Conservation (phyloP, 2,888 invertebrate genomes). For the Conops quadrifasciatus region DNA sequence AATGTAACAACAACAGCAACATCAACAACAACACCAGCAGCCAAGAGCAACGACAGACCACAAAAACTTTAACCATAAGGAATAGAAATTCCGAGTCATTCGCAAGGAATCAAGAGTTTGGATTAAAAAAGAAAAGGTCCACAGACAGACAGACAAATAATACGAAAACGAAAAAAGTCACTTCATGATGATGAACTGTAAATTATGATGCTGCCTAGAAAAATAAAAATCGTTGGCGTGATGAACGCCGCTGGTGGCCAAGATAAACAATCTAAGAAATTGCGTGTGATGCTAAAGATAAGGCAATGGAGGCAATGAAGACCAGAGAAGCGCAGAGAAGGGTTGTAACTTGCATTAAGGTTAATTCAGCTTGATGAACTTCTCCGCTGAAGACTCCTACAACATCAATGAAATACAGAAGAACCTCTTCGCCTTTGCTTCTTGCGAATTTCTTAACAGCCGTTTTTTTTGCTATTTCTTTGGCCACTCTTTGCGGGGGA, state of each 20-base stretch:
- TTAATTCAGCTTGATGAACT: background rate
- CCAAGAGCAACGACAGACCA: slow-evolving; percentile 7
- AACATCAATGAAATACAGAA: too few relatives aligned
- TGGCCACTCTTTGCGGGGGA: background rate
- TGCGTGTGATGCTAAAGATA: background rate
- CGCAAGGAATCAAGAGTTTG: background rate
- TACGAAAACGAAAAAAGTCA: background rate
- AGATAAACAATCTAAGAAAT: background rate
- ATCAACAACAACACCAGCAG: background rate
- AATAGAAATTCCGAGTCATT: background rate
- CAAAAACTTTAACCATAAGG: background rate
- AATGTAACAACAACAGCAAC: background rate
- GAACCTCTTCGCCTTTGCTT: too few relatives aligned
- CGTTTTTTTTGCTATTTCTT: background rate
- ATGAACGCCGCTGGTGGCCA: slow-evolving; percentile 31
- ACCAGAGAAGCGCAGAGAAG: slow-evolving; percentile 32
- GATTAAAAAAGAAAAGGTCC: too few relatives aligned
- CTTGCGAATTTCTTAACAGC: too few relatives aligned
- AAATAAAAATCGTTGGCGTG: background rate
- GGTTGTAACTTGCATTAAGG: slow-evolving; percentile 27
- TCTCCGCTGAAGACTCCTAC: background rate
- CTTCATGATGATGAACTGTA: slow-evolving; percentile 15
- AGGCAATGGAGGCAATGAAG: background rate
- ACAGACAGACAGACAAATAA: background rate
- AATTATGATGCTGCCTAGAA: slow-evolving; percentile 30